Evolutionary conservation across 2,113 vertebrate genomes (phyloP).

Genomic region (Campylomormyrus numenius): DNA sequence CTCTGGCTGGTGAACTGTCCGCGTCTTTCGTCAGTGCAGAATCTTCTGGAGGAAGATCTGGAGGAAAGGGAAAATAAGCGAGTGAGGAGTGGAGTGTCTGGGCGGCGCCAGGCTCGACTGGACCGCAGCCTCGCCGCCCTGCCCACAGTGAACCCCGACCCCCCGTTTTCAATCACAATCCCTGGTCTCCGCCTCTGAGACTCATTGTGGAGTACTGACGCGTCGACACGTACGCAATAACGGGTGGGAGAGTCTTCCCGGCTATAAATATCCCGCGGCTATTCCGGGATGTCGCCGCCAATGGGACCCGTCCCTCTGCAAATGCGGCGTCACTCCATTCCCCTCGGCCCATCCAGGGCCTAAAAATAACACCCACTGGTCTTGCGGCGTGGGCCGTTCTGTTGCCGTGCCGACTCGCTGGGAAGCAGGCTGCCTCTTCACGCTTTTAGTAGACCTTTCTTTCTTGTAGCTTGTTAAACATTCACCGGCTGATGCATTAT

Average conservation of each 20-base stretch:
- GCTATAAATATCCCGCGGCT: background rate
- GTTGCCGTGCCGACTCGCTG: background rate
- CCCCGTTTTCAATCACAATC: background rate
- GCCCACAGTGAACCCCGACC: background rate
- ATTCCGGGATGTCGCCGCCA: background rate
- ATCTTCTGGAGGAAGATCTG: background rate
- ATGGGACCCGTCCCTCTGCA: background rate
- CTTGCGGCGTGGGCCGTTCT: background rate
- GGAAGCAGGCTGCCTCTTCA: background rate
- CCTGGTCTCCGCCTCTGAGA: slow-evolving; percentile 25
- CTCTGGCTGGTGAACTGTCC: background rate
- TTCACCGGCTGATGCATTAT: slow-evolving; percentile 22
- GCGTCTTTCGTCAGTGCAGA: background rate
- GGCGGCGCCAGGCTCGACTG: background rate
- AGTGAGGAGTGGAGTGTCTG: background rate
- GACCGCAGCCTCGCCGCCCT: background rate
- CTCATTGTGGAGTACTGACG: slow-evolving; percentile 32
- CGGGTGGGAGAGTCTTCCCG: background rate
- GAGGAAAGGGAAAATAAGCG: background rate
- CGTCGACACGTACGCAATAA: slow-evolving; percentile 10
- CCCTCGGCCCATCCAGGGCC: background rate
- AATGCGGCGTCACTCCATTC: background rate
- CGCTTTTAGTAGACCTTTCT: background rate
- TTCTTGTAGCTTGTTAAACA: slow-evolving; percentile 18
- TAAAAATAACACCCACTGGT: slow-evolving; percentile 20